Conservation (phyloP, 2,797 vertebrate genomes). For the Coluber constrictor region DNA sequence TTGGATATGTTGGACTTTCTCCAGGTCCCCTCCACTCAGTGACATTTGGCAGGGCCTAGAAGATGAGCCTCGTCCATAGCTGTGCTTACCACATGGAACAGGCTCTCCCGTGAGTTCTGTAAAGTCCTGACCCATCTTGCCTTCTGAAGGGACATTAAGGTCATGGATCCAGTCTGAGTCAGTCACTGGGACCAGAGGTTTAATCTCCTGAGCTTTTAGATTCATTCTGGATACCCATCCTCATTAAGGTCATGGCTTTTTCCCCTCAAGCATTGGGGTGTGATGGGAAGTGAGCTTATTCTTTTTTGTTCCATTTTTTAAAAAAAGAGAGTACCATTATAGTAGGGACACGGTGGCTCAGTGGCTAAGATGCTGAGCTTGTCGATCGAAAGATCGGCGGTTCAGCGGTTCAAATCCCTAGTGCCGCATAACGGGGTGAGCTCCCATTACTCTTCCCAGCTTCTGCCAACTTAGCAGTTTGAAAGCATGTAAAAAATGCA, state of each 20-base stretch:
- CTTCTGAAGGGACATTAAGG: background rate
- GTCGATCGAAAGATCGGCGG: too few species aligned
- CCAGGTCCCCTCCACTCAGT: background rate
- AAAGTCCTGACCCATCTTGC: background rate
- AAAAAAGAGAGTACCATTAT: background rate
- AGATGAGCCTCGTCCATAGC: background rate
- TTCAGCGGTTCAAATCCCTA: too few species aligned
- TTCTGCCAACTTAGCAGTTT: too few species aligned
- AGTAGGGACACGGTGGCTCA: background rate
- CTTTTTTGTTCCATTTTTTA: background rate
- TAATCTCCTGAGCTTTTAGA: background rate
- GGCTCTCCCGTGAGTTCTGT: background rate
- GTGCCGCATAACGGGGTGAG: too few species aligned
- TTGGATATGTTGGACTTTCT: background rate
- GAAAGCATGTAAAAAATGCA: too few species aligned
- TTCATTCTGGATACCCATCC: background rate
- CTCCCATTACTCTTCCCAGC: too few species aligned
- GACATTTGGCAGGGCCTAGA: background rate
- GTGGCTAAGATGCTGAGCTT: too few species aligned
- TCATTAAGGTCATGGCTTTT: background rate
- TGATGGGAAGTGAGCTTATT: background rate
- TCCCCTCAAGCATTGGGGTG: background rate
- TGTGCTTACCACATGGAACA: background rate
- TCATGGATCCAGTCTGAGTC: background rate
- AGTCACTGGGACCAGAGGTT: background rate